Evolutionary conservation across 2,888 invertebrate species (phyloP), one percentile per base, ranked within the genome.

Genomic region (Scelioninae gen. 1): DNA sequence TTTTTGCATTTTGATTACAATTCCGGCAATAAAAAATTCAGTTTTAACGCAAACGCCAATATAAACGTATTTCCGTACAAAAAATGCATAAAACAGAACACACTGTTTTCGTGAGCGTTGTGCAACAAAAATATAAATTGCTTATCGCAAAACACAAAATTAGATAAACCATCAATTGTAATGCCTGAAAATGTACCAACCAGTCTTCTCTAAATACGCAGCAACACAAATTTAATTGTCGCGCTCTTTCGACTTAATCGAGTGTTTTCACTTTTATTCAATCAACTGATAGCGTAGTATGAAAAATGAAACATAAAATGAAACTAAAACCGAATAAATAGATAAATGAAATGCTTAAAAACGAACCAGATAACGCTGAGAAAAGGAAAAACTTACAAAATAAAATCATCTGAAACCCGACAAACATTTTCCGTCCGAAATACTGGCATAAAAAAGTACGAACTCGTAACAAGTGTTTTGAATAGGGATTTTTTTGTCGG

Each of bases 1-100:
- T 60, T 80, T 79, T 68, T 80, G 74, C 80, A 74, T 68, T 68
- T 74, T 80, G 74, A 80, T 80, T 80, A 74, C 80, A 74, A 80
- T 60, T 74, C 58, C 31, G 62, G 56, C 68, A 68, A 74, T 80
- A 74, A 74, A 80, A 80, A 80, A 60, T 63, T n/a, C 38, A 65
- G 49, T n/a, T 71, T 55, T 56, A 71, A 65, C 56, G 58, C 65
- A 16, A 11, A n/a, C 71, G 65, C 49, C 72, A 29, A 66, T 51
- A 60, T 47, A 56, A 69, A 78, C 65, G 56, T 32, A 56, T 51
- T 69, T 53, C 49, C 31, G 6, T n/a, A 53, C 60, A 38, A 45
- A 65, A 68, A 78, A 69, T 65, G 65, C 78, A 29, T 40, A 32
- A 15, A 65, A 51, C 16, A 8, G 29, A 23, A 47, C 13, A 56